Evolutionary conservation across 2,888 invertebrate species (phyloP), one percentile per base, ranked within the genome.

Genomic region (Ochropleura leucogaster): DNA sequence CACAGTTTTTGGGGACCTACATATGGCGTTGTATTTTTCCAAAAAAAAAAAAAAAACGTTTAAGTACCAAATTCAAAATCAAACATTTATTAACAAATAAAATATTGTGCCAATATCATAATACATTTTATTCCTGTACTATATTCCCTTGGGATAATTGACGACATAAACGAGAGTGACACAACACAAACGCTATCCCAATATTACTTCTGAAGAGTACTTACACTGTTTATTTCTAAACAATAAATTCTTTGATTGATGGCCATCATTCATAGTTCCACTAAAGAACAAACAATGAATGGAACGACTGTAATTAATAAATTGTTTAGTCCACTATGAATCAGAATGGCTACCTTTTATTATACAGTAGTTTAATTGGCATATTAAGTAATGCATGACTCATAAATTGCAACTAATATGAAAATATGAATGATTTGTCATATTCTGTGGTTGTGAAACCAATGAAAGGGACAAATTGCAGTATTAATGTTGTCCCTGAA

Each of bases 201-300:
- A 10, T 42, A 60, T 42, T 12, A 44, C n/a, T 62, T 20, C 4
- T n/a, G n/a, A 30, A 30, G 30, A 14, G 14, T 7, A 14, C 55
- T 12, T n/a, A 16, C 44, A 62, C 14, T 62, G 12, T 62, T 4
- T 44, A 62, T 62, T 62, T 62, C 14, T 44, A 42, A n/a, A 62
- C 44, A 62, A 62, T 62, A n/a, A 44, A n/a, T 60, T n/a, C 7
- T n/a, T 62, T n/a, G 62, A 62, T 62, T 44, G 5, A 0, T 44
- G 44, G 44, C 7, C n/a, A 44, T 62, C 7, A 62, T 51, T 40
- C 44, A 68, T 30, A 44, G 12, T 57, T 68, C 12, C 18, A 68
- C 9, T 10, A 55, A 47, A 5, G 9, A 69, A 46, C 49, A 49
- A 51, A 75, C 69, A 78, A 69, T 53, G 47, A 69, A 75, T 75